Base-by-base conservation (phyloP, 2,113 vertebrate species). In the Rostratula benghalensis region DNA sequence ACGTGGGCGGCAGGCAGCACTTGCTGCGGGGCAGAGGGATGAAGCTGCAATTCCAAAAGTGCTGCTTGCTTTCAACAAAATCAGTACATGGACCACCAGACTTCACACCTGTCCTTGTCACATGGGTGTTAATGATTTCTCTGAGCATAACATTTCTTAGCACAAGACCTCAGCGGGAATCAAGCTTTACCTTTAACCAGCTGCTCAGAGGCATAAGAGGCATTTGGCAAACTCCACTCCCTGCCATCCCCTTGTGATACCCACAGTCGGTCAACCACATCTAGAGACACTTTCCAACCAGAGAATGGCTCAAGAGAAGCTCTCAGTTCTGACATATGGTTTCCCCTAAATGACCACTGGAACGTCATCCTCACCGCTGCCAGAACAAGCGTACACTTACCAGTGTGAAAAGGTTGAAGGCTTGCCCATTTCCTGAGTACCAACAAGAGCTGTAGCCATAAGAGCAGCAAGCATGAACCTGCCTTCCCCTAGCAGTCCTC, bases 371-470 rank as follows among this genome's bases (percentile, higher is more conserved):
- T 45, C 21, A 13, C 9, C 48, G 78, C 56, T 30, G 31, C 64
- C 57, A 0, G 0, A 76, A 46, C 10, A 35, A 64, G 45, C 18
- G 1, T 2, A 8, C 35, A 76, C 84, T 85, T 23, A 89, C 84
- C 81, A 56, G 50, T 0, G 0, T 30, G 31, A 37, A 82, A 30
- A 0, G 7, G 24, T 0, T 14, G 63, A 68, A 80, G 45, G 19
- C 30, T 28, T 1, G 46, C 43, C 15, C 43, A 60, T 12, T 60
- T 50, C n/a, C 20, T 0, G 8, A 51, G 27, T 35, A 56, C 0
- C 0, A 6, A 39, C 7, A 22, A 43, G 48, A 39, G 35, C 8
- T 57, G 59, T 5, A 56, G 41, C 23, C 0, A 0, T 28, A 60
- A 51, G 35, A 89, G 35, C 80, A 60, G 61, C 0, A 6, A 63